phyloP scores from a whole-genome alignment of 2,113 vertebrate genomes.

The Brachionichthys hirsutus region DNA sequence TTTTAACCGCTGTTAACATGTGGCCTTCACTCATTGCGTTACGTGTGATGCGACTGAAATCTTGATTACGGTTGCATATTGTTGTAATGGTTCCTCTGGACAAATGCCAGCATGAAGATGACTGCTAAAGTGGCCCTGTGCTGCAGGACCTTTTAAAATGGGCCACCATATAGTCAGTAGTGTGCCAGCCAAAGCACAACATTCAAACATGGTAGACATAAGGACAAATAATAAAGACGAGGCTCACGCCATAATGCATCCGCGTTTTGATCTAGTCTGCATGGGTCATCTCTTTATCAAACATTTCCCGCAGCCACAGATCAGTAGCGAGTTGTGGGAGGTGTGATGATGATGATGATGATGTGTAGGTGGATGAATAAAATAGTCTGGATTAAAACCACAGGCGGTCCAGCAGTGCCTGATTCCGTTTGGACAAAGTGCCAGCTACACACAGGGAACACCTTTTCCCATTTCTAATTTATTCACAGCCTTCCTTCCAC shows the following conservation, averaged over 20 bases:
- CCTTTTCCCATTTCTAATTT: constrained; percentile 18
- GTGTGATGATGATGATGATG: constrained; percentile 35
- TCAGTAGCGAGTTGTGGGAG: constrained; percentile 20
- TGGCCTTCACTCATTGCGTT: constrained; percentile 28
- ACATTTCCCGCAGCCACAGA: constrained; percentile 15
- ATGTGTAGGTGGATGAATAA: constrained; percentile 44
- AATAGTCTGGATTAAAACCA: constrained; percentile 32
- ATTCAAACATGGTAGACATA: neutral
- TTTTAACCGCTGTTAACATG: constrained; percentile 31
- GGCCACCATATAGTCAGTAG: constrained; percentile 12
- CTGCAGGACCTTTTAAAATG: constrained; percentile 12
- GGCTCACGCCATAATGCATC: neutral
- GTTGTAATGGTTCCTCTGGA: constrained; percentile 50
- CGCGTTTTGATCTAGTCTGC: neutral
- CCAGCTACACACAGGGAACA: constrained; percentile 16
- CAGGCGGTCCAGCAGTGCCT: constrained; percentile 30
- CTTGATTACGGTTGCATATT: constrained; percentile 50
- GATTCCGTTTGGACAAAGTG: constrained; percentile 28
- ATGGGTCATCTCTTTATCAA: constrained; percentile 13
- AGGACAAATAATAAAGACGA: constrained; percentile 3
- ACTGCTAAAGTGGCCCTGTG: constrained; percentile 28
- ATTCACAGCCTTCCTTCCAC: constrained; percentile 8
- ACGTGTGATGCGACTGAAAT: constrained; percentile 13
- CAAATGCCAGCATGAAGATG: constrained; percentile 37
- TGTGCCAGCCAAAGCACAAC: neutral